These are phyloP conservation scores for Polypedilum vanderplanki DNA, from an alignment of 1,140 invertebrate species.

Conservation along the genomic window DNA sequence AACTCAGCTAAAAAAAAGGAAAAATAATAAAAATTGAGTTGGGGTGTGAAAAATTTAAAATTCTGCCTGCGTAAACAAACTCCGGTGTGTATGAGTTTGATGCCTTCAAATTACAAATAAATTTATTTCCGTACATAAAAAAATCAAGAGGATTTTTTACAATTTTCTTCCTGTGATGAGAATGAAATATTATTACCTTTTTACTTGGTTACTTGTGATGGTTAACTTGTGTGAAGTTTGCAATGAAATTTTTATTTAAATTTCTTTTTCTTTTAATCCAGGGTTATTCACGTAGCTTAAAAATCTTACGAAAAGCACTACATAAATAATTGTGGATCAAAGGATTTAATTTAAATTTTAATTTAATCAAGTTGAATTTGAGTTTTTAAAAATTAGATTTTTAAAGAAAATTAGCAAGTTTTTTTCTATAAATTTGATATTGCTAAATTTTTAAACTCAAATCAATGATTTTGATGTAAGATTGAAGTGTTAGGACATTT, in stretches of 20 bases:
- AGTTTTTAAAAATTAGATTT: no score
- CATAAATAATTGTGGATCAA: no score
- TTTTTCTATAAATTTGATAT: no score
- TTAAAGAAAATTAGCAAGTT: no score
- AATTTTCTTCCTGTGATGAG: not conserved
- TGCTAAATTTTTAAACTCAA: no score
- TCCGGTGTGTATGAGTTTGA: not conserved
- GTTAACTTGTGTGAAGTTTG: not conserved
- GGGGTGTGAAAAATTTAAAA: slow-evolving; percentile 7
- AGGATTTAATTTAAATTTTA: no score
- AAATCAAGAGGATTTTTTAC: not conserved
- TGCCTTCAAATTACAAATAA: slow-evolving; percentile 14
- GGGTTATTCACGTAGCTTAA: no score
- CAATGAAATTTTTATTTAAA: not conserved
- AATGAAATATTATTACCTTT: slow-evolving; percentile 3
- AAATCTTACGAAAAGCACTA: no score
- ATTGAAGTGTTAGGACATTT: no score
- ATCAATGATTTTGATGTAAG: no score
- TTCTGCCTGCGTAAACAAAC: slow-evolving; percentile 10
- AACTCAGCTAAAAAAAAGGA: not conserved
- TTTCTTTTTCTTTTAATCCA: not conserved
- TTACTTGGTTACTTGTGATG: not conserved
- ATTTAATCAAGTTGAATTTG: no score
- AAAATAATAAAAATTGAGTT: not conserved
- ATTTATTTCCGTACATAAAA: slow-evolving; percentile 14